Base-by-base conservation (phyloP, 2,888 invertebrate genomes). In the Sesia apiformis region DNA sequence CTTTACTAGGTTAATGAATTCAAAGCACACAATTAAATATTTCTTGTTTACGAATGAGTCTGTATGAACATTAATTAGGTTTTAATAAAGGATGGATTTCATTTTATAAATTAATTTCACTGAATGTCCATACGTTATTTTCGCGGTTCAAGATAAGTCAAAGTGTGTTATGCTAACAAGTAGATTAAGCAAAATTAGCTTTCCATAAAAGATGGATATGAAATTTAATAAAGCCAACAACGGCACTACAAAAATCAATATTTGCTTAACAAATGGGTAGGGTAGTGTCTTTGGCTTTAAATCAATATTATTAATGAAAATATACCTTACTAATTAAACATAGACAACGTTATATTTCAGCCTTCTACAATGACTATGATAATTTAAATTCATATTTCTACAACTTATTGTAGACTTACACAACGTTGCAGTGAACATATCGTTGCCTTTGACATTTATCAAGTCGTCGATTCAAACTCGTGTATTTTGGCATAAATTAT, bases 251-350 rank as follows among this genome's bases (percentile, higher is more conserved):
- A 65, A 62, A 64, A 62, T 64, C 58, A 80, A 83, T 81, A 78
- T 84, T 83, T 76, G 69, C 60, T 63, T 65, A 73, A 69, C 76
- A 81, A 81, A 84, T 83, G 78, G 77, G 74, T 75, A 81, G 78
- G 79, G 69, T 74, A 65, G 67, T 65, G 64, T 63, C 65, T 66
- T 64, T 62, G 63, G 57, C 65, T 66, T 65, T 71, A 69, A 67
- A 67, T 70, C 62, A 79, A 78, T 66, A 79, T 73, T 74, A 66
- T 69, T 72, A 70, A 71, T 46, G 23, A 23, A 8, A 46, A 46
- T 46, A 46, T 38, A 50, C 50, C 50, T 38, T 6, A 50, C 38
- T 38, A 50, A 7, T 38, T 4, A 50, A 50, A 6, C 38, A 50
- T 38, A 8, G 23, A 38, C 8, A 23, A 38, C 23, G 2, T 23